phyloP scores from a whole-genome alignment of 2,797 vertebrate species.

The Sparidentex hasta region DNA sequence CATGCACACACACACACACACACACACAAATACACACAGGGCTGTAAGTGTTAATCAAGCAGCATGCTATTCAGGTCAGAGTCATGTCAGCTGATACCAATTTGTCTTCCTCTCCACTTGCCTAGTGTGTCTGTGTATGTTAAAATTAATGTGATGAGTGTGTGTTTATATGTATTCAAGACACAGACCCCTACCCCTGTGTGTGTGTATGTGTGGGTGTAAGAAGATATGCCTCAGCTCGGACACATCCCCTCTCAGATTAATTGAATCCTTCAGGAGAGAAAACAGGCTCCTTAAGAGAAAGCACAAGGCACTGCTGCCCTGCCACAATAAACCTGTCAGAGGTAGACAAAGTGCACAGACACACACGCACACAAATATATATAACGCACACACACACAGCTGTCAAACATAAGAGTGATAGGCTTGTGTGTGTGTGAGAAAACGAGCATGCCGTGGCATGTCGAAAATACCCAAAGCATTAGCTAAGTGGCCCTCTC shows the following conservation, averaged over 20 bases:
- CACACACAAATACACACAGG: constrained; percentile 5
- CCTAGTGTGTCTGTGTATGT: constrained; percentile 70
- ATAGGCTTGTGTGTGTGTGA: constrained; percentile 39
- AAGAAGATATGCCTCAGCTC: constrained; percentile 38
- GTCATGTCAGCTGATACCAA: constrained; percentile 49
- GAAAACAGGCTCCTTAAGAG: constrained; percentile 81
- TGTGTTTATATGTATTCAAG: constrained; percentile 74
- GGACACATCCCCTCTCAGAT: constrained; percentile 72
- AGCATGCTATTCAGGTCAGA: constrained; percentile 43
- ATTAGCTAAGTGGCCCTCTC: constrained; percentile 72
- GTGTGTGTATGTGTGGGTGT: constrained; percentile 26
- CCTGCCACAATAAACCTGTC: constrained; percentile 83
- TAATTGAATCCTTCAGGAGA: constrained; percentile 82
- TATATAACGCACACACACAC: constrained; percentile 44
- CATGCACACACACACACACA: constrained; percentile 3
- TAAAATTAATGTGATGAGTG: constrained; percentile 71
- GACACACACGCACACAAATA: constrained; percentile 23
- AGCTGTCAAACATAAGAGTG: constrained; percentile 70
- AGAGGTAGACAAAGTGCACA: constrained; percentile 71
- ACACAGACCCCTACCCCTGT: constrained; percentile 41
- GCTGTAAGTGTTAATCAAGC: constrained; percentile 55
- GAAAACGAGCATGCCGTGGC: constrained; percentile 68
- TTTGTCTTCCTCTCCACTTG: constrained; percentile 66
- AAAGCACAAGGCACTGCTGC: constrained; percentile 75
- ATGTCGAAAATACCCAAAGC: constrained; percentile 78